Evolutionary conservation across 1,140 invertebrate genomes (phyloP).

Genomic region (Lutraria rhynchaena): DNA sequence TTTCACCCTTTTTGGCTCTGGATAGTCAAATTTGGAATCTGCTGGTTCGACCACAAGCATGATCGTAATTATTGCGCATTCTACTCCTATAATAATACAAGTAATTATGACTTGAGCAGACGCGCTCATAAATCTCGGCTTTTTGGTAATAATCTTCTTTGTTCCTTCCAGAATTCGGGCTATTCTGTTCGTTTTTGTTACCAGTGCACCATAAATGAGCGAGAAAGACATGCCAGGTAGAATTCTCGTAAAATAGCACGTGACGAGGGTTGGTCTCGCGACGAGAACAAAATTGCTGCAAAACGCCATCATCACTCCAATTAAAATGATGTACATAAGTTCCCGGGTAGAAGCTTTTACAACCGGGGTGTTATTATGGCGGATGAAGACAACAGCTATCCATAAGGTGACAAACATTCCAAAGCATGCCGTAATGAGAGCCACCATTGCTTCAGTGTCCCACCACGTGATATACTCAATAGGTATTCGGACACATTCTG

Average conservation of each 20-base stretch:
- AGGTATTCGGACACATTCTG: conserved; percentile 85
- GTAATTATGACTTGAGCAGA: conserved; percentile 88
- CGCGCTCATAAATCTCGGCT: conserved; percentile 87
- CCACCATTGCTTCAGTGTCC: conserved; percentile 85
- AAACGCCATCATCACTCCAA: conserved; percentile 86
- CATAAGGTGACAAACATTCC: conserved; percentile 87
- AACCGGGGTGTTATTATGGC: conserved; percentile 89
- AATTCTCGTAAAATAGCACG: conserved; percentile 88
- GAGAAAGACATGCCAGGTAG: conserved; percentile 91
- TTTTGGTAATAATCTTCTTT: conserved; percentile 90
- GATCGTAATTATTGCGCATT: conserved; percentile 87
- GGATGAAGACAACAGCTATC: conserved; percentile 85
- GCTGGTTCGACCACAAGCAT: conserved; percentile 89
- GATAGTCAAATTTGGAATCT: conserved; percentile 85
- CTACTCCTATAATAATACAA: conserved; percentile 87
- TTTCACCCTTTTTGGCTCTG: conserved; percentile 77
- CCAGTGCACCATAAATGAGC: conserved; percentile 91
- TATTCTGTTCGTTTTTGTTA: conserved; percentile 94
- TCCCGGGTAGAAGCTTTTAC: conserved; percentile 91
- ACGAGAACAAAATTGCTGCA: conserved; percentile 88
- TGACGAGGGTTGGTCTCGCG: conserved; percentile 86
- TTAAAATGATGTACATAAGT: conserved; percentile 89
- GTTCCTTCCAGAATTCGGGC: conserved; percentile 91
- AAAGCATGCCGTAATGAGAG: conserved; percentile 85
- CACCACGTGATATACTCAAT: conserved; percentile 86